phyloP scores from a whole-genome alignment of 2,113 vertebrate genomes.

The Rynchops niger region DNA sequence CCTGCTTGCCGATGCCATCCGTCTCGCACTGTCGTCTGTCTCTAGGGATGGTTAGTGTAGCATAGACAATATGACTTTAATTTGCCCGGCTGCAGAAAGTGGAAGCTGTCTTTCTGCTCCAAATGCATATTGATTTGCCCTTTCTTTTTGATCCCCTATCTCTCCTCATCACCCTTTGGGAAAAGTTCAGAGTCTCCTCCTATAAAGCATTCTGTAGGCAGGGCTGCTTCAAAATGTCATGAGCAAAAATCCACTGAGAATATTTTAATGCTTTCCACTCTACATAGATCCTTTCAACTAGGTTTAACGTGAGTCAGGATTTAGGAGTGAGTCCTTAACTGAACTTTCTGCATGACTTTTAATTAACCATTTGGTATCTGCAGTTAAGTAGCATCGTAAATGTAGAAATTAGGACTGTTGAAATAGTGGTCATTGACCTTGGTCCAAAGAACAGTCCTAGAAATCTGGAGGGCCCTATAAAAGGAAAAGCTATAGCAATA shows the following conservation, averaged over 20 bases:
- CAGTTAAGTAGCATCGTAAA: neutral
- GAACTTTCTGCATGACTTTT: neutral
- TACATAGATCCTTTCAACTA: neutral
- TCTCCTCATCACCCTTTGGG: conserved; percentile 44
- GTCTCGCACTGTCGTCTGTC: neutral
- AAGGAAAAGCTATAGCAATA: neutral
- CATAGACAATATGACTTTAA: conserved; percentile 38
- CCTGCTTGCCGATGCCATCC: neutral
- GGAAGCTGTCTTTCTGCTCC: conserved; percentile 29
- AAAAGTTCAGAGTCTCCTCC: conserved; percentile 32
- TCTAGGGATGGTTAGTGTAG: conserved; percentile 32
- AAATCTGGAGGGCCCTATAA: neutral
- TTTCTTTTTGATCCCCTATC: conserved; percentile 55
- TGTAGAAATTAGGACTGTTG: neutral
- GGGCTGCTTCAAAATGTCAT: conserved; percentile 37
- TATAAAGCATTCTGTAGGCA: conserved; percentile 19
- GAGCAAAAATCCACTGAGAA: neutral
- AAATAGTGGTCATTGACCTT: neutral
- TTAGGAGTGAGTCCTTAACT: neutral
- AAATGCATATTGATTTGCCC: conserved; percentile 62
- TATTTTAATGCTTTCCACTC: neutral
- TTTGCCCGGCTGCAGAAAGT: neutral
- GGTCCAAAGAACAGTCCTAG: neutral
- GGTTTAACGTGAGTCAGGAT: neutral
- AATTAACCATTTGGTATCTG: neutral